These are phyloP conservation scores for Carapus acus DNA, from an alignment of 2,797 vertebrate genomes.

Conservation along the genomic window DNA sequence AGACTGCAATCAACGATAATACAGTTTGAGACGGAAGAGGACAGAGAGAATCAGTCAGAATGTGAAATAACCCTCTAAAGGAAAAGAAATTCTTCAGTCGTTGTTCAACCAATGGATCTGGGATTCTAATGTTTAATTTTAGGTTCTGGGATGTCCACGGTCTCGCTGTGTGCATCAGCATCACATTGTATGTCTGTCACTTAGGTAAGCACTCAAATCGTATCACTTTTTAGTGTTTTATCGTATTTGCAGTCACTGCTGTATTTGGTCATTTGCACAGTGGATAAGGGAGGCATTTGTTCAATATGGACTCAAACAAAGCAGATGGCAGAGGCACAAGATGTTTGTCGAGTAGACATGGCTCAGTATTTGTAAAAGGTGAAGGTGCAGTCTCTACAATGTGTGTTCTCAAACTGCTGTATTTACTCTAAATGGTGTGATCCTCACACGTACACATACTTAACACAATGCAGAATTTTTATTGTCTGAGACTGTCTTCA, in stretches of 20 bases:
- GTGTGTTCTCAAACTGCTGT: too few species aligned
- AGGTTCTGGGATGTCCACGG: constrained; percentile 54
- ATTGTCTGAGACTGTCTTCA: too few species aligned
- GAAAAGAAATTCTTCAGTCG: constrained; percentile 41
- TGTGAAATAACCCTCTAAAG: constrained; percentile 40
- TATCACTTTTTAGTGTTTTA: too few species aligned
- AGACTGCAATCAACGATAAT: not conserved
- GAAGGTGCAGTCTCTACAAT: too few species aligned
- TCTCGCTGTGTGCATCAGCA: constrained; percentile 64
- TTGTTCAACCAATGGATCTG: constrained; percentile 47
- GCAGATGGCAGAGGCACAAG: not conserved
- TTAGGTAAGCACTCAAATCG: constrained; percentile 70
- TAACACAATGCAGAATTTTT: too few species aligned
- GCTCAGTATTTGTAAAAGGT: too few species aligned
- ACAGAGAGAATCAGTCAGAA: constrained; percentile 13
- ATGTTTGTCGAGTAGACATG: too few species aligned
- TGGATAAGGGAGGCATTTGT: not conserved
- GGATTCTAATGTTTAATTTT: constrained; percentile 70
- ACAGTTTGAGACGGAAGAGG: not conserved
- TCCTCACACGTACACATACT: too few species aligned
- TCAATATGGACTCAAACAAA: constrained; percentile 5
- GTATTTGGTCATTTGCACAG: not conserved
- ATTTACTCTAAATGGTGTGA: too few species aligned
- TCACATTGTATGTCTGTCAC: constrained; percentile 64
- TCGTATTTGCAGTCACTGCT: too few species aligned